Evolutionary conservation across 2,797 vertebrate genomes (phyloP), one percentile per base, ranked within the genome.

Genomic region (Lepilemur septentrionalis): DNA sequence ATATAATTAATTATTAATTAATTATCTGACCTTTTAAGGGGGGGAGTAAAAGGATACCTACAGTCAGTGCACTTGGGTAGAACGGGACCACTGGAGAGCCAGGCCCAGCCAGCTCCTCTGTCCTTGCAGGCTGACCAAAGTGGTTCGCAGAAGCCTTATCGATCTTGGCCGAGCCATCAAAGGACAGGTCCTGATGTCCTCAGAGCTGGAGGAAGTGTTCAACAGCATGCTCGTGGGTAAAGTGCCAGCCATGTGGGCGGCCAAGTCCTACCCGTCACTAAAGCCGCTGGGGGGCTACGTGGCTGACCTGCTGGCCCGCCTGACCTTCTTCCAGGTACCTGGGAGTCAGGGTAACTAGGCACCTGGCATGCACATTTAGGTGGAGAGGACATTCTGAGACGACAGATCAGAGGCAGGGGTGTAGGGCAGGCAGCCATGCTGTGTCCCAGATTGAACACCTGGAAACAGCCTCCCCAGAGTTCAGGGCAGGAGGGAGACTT

Each of bases 181-280:
- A 98, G 99, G 99, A 30, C 99, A 99, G 98, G 99, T 99, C 57
- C 98, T 99, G 93, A 99, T 99, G 99, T 99, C 99, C 63, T 98
- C 99, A 1, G 99, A 99, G 97, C 99, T 99, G 67, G 99, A 99
- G 97, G 98, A 99, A 5, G 99, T 99, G 94, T 99, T 99, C 94
- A 99, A 98, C 98, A 99, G 99, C 97, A 99, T 99, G 99, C 96
- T 99, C 2, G 85, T 99, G 89, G 99, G 99, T 83, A 99, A 99
- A 98, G 99, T 99, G 92, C 99, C 99, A 1, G 91, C 98, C 2
- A 98, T 99, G 98, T 99, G 99, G 99, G 99, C 98, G 18, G 97
- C 99, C 89, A 99, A 99, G 97, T 99, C 99, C 20, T 99, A 99
- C 91, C 99, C 99, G 3, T 99, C 99, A 0, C 99, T 99, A 95